Percentiles rank a stretch among this genome's conserved stretches.
Conservation (phyloP, 53 echinoderm and acorn worm species). For the Patiria pectinifera region DNA sequence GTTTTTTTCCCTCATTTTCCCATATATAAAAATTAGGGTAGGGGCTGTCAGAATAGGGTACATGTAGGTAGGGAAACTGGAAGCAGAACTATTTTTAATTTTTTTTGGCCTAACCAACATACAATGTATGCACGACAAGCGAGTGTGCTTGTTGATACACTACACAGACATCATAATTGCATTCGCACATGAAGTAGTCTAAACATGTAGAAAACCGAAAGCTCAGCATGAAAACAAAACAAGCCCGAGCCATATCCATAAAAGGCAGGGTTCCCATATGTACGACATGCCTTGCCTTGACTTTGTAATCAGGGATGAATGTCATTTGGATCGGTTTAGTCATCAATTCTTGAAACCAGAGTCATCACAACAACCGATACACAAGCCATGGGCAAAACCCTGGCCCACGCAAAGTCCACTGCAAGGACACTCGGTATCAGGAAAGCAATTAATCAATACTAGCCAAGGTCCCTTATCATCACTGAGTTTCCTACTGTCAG, state of each 20-base stretch:
- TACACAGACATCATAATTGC: too few relatives aligned
- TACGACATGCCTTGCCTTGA: background rate
- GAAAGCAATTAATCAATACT: conserved; percentile 8
- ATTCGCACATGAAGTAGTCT: too few relatives aligned
- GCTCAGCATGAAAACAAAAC: background rate
- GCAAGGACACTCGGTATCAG: background rate
- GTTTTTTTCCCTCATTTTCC: too few relatives aligned
- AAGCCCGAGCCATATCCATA: background rate
- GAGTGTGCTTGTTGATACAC: too few relatives aligned
- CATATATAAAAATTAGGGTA: too few relatives aligned
- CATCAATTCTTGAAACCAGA: conserved; percentile 16
- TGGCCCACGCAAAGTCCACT: background rate
- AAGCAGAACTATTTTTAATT: too few relatives aligned
- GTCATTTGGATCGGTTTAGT: background rate
- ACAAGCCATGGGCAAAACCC: background rate
- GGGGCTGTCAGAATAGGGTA: too few relatives aligned
- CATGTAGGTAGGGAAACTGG: too few relatives aligned
- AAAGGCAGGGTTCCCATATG: background rate
- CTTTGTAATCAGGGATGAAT: background rate
- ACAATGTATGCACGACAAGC: too few relatives aligned
- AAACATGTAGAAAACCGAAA: too few relatives aligned
- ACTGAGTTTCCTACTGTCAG: background rate
- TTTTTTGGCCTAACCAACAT: too few relatives aligned
- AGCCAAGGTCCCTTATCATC: background rate
- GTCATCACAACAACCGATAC: background rate